phyloP scores from a whole-genome alignment of 2,888 invertebrate species.

The Hybos culiciformis region DNA sequence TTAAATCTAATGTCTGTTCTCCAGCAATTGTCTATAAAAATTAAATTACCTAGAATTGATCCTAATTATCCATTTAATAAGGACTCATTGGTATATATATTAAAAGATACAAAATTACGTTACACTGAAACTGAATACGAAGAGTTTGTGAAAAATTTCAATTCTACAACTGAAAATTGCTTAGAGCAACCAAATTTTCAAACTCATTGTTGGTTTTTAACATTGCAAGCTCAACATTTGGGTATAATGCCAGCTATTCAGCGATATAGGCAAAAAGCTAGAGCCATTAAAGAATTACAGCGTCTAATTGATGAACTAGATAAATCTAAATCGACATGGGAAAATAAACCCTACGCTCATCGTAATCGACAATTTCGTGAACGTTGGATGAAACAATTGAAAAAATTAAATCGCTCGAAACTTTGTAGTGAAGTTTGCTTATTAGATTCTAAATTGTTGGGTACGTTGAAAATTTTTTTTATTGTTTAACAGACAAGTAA shows the following conservation, averaged over 20 bases:
- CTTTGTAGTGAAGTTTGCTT: conserved; percentile 83
- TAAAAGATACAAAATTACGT: conserved; percentile 70
- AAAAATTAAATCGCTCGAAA: conserved; percentile 66
- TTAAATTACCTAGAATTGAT: conserved; percentile 82
- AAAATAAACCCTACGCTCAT: conserved; percentile 55
- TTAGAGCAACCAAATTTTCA: conserved; percentile 71
- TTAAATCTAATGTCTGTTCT: conserved; percentile 82
- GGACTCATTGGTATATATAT: conserved; percentile 54
- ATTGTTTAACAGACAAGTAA: too few relatives aligned
- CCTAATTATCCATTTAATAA: conserved; percentile 79
- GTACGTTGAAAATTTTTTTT: too few relatives aligned
- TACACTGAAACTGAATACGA: conserved; percentile 71
- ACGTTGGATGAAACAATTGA: conserved; percentile 78
- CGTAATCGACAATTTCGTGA: conserved; percentile 73
- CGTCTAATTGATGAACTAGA: conserved; percentile 75
- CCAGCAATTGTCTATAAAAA: conserved; percentile 78
- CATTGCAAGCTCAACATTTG: conserved; percentile 86
- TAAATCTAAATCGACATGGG: conserved; percentile 71
- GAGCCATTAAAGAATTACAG: conserved; percentile 61
- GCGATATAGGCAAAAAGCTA: conserved; percentile 61
- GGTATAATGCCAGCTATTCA: conserved; percentile 79
- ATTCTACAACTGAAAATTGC: too few relatives aligned
- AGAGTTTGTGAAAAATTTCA: conserved; percentile 10
- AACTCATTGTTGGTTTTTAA: conserved; percentile 94
- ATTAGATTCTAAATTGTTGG: conserved; percentile 66